A percentile compares a stretch with the other conserved stretches of the same genome.
Conservation (phyloP, 2,113 vertebrate species). For the Stigmatopora nigra region DNA sequence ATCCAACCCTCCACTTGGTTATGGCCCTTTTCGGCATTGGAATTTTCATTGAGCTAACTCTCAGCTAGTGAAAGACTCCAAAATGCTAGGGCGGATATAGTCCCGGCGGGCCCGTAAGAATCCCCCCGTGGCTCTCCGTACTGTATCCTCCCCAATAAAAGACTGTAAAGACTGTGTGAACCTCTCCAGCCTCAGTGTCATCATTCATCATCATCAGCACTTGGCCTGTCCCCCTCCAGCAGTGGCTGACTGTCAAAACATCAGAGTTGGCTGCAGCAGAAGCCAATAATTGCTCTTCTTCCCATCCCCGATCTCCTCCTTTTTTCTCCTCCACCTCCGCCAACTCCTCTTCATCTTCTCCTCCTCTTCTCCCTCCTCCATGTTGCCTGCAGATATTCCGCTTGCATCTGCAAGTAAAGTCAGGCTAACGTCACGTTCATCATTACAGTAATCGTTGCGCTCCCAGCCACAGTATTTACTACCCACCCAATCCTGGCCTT, state of each 20-base stretch:
- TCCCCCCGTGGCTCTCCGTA: constrained; percentile 11
- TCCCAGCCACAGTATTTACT: constrained; percentile 39
- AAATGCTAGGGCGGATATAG: neutral
- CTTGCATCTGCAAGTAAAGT: constrained; percentile 29
- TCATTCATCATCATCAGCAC: constrained; percentile 33
- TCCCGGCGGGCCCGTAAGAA: constrained; percentile 19
- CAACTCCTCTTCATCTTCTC: constrained; percentile 20
- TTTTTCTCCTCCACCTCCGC: constrained; percentile 22
- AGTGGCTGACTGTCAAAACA: constrained; percentile 49
- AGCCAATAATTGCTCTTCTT: constrained; percentile 33
- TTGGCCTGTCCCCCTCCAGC: constrained; percentile 39
- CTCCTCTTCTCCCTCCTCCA: constrained; percentile 6
- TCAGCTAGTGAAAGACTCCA: constrained; percentile 19
- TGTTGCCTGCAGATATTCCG: constrained; percentile 20
- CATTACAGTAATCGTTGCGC: constrained; percentile 42
- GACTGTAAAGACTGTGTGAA: constrained; percentile 27
- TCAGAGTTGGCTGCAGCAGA: constrained; percentile 36
- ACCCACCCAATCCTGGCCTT: constrained; percentile 30
- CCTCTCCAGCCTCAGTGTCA: constrained; percentile 40
- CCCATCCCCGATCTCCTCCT: constrained; percentile 20
- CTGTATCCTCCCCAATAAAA: constrained; percentile 23
- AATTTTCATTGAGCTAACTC: constrained; percentile 2
- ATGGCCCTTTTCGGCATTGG: neutral
- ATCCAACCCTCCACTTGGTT: neutral
- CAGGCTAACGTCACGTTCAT: constrained; percentile 27